Evolutionary conservation across 1,140 invertebrate genomes (phyloP).

Genomic region (Ceratosolen fusciceps): DNA sequence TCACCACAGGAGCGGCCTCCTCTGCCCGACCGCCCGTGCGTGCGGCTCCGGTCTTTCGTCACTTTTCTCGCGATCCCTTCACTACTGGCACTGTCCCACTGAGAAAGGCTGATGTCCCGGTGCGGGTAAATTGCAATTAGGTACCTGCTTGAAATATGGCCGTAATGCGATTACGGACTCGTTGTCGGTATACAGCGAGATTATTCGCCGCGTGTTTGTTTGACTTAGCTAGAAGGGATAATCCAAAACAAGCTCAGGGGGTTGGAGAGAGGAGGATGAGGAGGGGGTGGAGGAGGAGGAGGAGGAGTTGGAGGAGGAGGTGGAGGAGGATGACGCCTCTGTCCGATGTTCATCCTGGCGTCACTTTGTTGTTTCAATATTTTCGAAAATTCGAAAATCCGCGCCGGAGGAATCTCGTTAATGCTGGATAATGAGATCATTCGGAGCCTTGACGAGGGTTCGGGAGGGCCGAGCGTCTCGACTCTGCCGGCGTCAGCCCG

Average conservation of each 20-base stretch:
- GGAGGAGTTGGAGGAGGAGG: neutral
- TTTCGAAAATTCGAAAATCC: conserved; percentile 20
- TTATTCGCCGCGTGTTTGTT: conserved; percentile 46
- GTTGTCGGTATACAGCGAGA: conserved; percentile 48
- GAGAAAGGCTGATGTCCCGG: neutral
- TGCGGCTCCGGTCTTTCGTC: no score
- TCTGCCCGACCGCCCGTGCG: no score
- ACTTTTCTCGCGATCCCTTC: conserved; percentile 15
- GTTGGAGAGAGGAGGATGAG: neutral
- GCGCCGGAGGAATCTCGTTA: conserved; percentile 10
- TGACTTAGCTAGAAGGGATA: conserved; percentile 50
- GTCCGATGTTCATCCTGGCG: neutral
- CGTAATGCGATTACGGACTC: conserved; percentile 52
- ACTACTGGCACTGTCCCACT: neutral
- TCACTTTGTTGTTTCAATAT: conserved; percentile 40
- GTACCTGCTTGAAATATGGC: conserved; percentile 55
- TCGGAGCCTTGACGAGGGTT: conserved; percentile 9
- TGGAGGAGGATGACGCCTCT: neutral
- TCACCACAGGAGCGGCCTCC: neutral
- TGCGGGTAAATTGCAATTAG: conserved; percentile 42
- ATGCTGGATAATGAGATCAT: conserved; percentile 22
- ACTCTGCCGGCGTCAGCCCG: neutral
- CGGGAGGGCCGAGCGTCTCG: neutral
- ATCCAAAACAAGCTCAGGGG: conserved; percentile 56
- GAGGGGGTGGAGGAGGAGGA: neutral